Evolutionary conservation across 2,797 vertebrate genomes (phyloP).

Genomic region (Argentina silus): DNA sequence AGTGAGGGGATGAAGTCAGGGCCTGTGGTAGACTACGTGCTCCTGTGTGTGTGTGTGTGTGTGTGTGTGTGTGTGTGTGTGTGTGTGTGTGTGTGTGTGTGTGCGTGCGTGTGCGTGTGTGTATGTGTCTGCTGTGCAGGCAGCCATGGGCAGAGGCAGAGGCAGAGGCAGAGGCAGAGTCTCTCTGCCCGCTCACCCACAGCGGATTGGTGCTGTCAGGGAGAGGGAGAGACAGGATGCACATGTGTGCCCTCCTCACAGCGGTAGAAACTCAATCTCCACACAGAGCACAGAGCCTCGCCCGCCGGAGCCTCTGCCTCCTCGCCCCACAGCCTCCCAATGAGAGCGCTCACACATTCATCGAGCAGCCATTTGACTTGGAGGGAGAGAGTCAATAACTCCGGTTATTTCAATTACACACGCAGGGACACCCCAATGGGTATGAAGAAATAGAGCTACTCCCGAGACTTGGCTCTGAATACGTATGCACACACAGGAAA

Average conservation of each 20-base stretch:
- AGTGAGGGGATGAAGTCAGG: background rate
- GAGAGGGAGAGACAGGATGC: constrained; percentile 60
- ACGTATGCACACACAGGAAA: background rate
- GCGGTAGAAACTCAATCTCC: background rate
- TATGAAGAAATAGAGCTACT: constrained; percentile 61
- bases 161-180: background rate
- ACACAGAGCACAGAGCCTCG: background rate
- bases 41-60: constrained; percentile 8
- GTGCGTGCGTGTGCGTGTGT: background rate
- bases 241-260: constrained; percentile 2
- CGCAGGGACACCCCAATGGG: constrained; percentile 66
- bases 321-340: constrained; percentile 57
- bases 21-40: background rate
- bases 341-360: constrained; percentile 61
- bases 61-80: background rate
- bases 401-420: constrained; percentile 75
- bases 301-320: constrained; percentile 28
- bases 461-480: constrained; percentile 13
- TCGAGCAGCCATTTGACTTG: constrained; percentile 60
- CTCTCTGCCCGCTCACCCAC: constrained; percentile 37
- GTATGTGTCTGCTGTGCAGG: constrained; percentile 3
- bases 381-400: constrained; percentile 68
- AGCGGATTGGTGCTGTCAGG: constrained; percentile 56
- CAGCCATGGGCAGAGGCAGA: background rate
- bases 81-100: background rate